Percentiles rank a stretch among this genome's conserved stretches.
phyloP scores from a whole-genome alignment of 2,113 vertebrate genomes.

The Glareola pratincola region DNA sequence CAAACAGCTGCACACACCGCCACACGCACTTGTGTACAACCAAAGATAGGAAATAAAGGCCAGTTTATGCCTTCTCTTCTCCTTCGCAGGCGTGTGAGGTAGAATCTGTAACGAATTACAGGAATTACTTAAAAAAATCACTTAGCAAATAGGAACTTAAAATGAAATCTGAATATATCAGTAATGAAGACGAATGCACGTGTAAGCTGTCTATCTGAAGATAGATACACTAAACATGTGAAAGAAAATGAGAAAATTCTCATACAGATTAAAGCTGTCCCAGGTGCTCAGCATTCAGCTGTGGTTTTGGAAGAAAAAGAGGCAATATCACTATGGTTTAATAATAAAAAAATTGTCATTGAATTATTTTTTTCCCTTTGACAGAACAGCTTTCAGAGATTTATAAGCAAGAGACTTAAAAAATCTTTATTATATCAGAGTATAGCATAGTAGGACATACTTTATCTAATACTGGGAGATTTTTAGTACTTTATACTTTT shows the following conservation, averaged over 20 bases:
- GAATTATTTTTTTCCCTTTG: not conserved
- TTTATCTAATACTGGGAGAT: not conserved
- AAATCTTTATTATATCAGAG: not conserved
- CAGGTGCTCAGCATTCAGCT: not conserved
- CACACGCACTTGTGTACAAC: not conserved
- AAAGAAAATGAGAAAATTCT: not conserved
- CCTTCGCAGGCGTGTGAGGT: not conserved
- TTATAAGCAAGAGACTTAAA: not conserved
- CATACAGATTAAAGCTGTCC: not conserved
- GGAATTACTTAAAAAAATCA: not conserved
- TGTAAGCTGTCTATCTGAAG: not conserved
- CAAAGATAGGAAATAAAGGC: not conserved
- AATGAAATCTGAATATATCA: not conserved
- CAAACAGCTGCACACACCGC: not conserved
- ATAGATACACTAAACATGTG: not conserved
- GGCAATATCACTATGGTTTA: not conserved
- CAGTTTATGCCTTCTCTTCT: not conserved
- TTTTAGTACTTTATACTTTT: not conserved
- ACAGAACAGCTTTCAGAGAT: not conserved
- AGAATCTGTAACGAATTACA: not conserved
- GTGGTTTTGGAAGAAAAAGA: not conserved
- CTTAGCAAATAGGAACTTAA: not conserved
- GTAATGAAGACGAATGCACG: not conserved
- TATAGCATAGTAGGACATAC: not conserved
- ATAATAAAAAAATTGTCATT: not conserved